Evolutionary conservation across 2,113 vertebrate genomes (phyloP).

Genomic region (Trochalopteron elliotii): DNA sequence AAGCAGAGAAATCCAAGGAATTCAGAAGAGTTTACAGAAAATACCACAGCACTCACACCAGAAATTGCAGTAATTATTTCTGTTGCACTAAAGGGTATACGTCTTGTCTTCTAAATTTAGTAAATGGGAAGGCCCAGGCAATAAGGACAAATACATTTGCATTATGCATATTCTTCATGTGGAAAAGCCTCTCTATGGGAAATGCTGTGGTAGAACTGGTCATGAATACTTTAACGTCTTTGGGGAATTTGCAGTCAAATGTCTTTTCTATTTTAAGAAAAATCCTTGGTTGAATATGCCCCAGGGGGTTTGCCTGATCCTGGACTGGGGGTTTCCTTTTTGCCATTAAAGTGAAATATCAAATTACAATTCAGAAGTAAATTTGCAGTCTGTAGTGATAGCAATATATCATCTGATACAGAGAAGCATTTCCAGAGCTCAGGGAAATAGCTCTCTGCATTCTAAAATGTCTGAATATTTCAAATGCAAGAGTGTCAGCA

Average conservation of each 20-base stretch:
- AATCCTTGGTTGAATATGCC: not conserved
- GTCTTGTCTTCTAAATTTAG: not conserved
- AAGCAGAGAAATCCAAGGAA: not conserved
- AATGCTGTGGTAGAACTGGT: not conserved
- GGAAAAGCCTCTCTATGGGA: not conserved
- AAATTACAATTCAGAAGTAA: not conserved
- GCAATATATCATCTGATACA: not conserved
- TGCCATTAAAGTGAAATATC: not conserved
- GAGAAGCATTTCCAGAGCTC: not conserved
- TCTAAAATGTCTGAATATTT: not conserved
- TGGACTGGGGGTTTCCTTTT: not conserved
- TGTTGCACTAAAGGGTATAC: not conserved
- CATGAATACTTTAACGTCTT: not conserved
- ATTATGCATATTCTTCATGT: not conserved
- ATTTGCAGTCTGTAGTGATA: not conserved
- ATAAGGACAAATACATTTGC: not conserved
- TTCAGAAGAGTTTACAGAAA: not conserved
- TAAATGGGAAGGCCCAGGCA: not conserved
- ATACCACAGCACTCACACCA: not conserved
- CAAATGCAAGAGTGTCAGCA: not conserved
- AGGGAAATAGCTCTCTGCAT: not conserved
- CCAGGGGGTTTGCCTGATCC: not conserved
- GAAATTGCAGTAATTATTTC: not conserved
- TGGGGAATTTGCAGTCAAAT: not conserved
- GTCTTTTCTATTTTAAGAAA: not conserved